A percentile compares a stretch with the other conserved stretches of the same genome.
Conservation (phyloP, 2,888 invertebrate genomes). For the Nymphalis c-album region DNA sequence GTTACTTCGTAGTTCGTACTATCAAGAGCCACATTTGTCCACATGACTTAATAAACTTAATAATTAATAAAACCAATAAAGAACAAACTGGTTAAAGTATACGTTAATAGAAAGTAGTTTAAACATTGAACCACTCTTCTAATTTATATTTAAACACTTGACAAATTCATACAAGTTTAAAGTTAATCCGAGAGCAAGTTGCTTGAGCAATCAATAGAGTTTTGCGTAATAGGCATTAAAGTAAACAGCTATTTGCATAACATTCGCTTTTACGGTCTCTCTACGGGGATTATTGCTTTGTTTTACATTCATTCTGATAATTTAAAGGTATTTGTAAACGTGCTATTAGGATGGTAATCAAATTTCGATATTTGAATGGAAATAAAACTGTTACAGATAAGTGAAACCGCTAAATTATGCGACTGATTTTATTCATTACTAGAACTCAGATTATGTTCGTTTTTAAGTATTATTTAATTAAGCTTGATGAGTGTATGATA, state of each 20-base stretch:
- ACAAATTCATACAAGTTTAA: conserved; percentile 36
- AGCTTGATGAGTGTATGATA: too few relatives aligned
- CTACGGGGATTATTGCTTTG: conserved; percentile 35
- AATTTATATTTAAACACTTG: conserved; percentile 32
- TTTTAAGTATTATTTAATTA: too few relatives aligned
- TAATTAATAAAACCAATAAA: too few relatives aligned
- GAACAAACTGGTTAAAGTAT: not conserved
- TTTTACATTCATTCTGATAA: conserved; percentile 30
- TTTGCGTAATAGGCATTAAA: conserved; percentile 33
- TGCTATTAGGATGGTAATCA: too few relatives aligned
- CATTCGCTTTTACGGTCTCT: conserved; percentile 37
- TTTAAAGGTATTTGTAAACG: conserved; percentile 30
- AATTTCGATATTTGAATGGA: too few relatives aligned
- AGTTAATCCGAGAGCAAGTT: conserved; percentile 28
- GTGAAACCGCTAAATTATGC: not conserved
- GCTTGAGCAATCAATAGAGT: conserved; percentile 36
- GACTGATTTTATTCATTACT: too few relatives aligned
- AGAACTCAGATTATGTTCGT: too few relatives aligned
- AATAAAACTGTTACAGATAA: not conserved
- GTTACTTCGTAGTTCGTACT: too few relatives aligned
- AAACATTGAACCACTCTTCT: conserved; percentile 18
- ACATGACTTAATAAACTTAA: too few relatives aligned
- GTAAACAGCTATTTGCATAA: conserved; percentile 39
- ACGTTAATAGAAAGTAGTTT: conserved; percentile 14
- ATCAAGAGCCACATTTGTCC: too few relatives aligned